phyloP scores from a whole-genome alignment of 1,140 invertebrate genomes.

The Gonatopus flavifemur region DNA sequence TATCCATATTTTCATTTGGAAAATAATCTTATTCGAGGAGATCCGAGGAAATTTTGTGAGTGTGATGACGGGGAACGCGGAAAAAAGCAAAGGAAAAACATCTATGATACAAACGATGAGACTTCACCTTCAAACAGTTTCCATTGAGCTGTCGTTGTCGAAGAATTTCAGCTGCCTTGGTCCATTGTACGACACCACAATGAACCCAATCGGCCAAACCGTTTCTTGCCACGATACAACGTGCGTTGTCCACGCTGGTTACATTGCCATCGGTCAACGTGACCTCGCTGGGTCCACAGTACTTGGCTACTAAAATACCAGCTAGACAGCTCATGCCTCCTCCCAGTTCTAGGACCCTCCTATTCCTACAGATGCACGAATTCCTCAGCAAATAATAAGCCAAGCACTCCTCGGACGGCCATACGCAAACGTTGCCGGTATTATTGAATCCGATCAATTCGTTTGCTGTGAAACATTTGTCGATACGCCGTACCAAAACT shows the following conservation, averaged over 20 bases:
- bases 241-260: constrained; percentile 75
- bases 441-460: constrained; percentile 86
- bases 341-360: constrained; percentile 76
- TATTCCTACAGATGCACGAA: constrained; percentile 64
- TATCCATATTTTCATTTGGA: too few relatives aligned
- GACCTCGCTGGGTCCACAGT: constrained; percentile 62
- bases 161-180: constrained; percentile 41
- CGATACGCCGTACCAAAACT: constrained; percentile 63
- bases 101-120: background rate
- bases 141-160: constrained; percentile 28
- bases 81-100: background rate
- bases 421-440: constrained; percentile 88
- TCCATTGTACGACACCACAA: constrained; percentile 57
- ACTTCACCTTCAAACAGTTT: constrained; percentile 44
- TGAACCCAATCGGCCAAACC: constrained; percentile 54
- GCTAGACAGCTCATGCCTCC: constrained; percentile 86
- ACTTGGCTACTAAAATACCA: constrained; percentile 74
- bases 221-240: constrained; percentile 66
- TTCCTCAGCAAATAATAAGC: constrained; percentile 75
- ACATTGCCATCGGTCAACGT: constrained; percentile 79
- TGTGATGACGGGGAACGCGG: too few relatives aligned
- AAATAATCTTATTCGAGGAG: too few relatives aligned
- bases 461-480: constrained; percentile 66
- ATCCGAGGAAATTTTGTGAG: too few relatives aligned
- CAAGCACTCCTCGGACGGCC: constrained; percentile 86